Conservation (phyloP, 2,113 vertebrate genomes). For the Uria lomvia region DNA sequence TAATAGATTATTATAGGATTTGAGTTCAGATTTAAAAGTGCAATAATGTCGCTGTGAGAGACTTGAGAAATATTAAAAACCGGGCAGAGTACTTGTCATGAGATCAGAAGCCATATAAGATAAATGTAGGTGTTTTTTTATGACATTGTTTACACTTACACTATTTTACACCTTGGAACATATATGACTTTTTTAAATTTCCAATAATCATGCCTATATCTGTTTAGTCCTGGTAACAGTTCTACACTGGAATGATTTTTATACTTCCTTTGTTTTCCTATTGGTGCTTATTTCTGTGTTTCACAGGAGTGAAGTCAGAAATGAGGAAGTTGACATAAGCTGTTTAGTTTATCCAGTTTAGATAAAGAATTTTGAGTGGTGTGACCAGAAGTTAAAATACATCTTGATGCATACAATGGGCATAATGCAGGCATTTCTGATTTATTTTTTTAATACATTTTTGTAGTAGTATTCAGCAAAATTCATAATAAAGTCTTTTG, state of each 20-base stretch:
- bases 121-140: not conserved
- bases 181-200: not conserved
- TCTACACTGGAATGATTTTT: not conserved
- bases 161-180: not conserved
- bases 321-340: not conserved
- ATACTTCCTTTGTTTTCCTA: not conserved
- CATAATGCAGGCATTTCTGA: accelerated
- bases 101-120: not conserved
- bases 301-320: not conserved
- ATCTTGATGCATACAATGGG: not conserved
- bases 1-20: not conserved
- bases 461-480: not conserved
- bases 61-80: not conserved
- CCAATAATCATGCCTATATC: not conserved
- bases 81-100: not conserved
- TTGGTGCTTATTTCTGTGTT: not conserved
- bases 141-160: not conserved
- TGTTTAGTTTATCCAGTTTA: not conserved
- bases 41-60: not conserved
- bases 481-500: not conserved
- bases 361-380: not conserved
- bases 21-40: not conserved
- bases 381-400: not conserved
- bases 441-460: not conserved
- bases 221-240: not conserved